These are phyloP conservation scores for Heliconius nattereri DNA, from an alignment of 1,140 invertebrate genomes.

Conservation along the genomic window DNA sequence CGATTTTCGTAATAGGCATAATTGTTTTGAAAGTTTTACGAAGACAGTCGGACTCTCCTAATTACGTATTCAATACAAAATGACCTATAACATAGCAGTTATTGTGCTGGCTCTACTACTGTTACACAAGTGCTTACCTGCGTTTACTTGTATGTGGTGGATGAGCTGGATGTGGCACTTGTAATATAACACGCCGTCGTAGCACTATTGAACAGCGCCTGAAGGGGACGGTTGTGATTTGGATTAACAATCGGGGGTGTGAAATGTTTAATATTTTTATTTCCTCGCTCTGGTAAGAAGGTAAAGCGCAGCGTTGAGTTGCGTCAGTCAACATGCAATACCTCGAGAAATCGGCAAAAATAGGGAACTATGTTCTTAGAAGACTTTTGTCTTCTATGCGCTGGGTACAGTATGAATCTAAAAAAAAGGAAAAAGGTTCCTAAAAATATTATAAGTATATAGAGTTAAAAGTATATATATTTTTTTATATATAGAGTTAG, in stretches of 20 bases:
- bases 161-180: slow-evolving; percentile 47
- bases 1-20: slow-evolving; percentile 18
- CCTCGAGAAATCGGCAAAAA: not conserved
- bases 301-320: not conserved
- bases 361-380: not conserved
- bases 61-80: slow-evolving; percentile 67
- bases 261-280: not conserved
- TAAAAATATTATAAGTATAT: too few species aligned
- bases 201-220: too few species aligned
- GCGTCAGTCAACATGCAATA: not conserved
- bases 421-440: not conserved
- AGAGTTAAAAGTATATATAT: too few species aligned
- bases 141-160: slow-evolving; percentile 42
- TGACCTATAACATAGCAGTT: slow-evolving; percentile 68
- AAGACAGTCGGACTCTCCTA: slow-evolving; percentile 39
- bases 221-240: too few species aligned
- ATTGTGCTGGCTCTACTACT: slow-evolving; percentile 63
- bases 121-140: slow-evolving; percentile 68
- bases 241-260: too few species aligned
- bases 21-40: slow-evolving; percentile 31
- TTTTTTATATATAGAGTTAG: too few species aligned
- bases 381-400: not conserved
- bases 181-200: too few species aligned
- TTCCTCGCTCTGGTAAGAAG: not conserved
- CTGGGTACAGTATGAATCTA: not conserved